Evolutionary conservation across 2,888 invertebrate species (phyloP), one percentile per base, ranked within the genome.

Genomic region (Tenthredo distinguenda): DNA sequence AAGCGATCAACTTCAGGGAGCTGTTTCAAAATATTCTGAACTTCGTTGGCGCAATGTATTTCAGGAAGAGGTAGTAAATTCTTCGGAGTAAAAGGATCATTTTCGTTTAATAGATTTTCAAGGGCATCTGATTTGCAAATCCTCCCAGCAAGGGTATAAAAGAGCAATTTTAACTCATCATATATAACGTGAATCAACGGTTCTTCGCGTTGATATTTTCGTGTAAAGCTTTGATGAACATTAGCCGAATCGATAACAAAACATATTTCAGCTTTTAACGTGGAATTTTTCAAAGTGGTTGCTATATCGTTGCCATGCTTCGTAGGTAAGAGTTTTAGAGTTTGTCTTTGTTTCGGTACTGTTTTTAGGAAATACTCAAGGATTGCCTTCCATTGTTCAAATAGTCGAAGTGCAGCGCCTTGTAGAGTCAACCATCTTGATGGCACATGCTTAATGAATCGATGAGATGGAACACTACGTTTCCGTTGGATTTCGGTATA

Each of bases 311-410:
- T 55, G 34, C 15, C 77, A 74, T 74, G 43, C 26, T 77, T 77
- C 31, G 31, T 18, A 55, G 77, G 18, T n/a, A 31, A 55, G 26
- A 26, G 26, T 26, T 26, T 26, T 26, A 1, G 26, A 26, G 26
- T 26, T 55, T 77, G 55, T 72, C 85, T 68, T 55, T 77, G 50
- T 72, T 86, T 68, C 50, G 87, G 87, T 58, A 87, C 74, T 72
- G 50, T 82, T 72, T 74, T 43, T 72, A 86, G 68, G 62, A 87
- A 87, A 82, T 83, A 86, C 37, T 86, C 76, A 34, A 82, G 26
- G 34, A 86, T 47, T 76, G 87, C 87, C 58, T 84, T 62, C 87
- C 86, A 86, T 76, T 86, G 86, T 58, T 87, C 85, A 76, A 86
- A 34, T 31, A 86, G 50, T 40, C 87, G 50, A 76, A 40, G 76